phyloP scores from a whole-genome alignment of 2,797 vertebrate species.

The Staurois parvus region DNA sequence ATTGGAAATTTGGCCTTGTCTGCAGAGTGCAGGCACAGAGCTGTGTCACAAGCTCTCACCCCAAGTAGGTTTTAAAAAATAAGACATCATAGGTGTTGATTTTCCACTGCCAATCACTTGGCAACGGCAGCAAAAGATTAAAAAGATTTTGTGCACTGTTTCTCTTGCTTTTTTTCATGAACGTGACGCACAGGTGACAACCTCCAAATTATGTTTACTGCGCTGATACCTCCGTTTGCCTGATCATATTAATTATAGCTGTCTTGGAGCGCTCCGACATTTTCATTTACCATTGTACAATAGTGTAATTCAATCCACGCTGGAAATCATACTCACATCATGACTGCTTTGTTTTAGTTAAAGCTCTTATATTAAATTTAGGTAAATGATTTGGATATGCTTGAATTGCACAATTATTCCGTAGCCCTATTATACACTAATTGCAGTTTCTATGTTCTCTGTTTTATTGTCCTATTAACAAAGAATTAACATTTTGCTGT shows the following conservation, averaged over 20 bases:
- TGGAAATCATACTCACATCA: conserved; percentile 60
- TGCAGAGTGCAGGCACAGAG: no score
- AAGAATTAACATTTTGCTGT: conserved; percentile 71
- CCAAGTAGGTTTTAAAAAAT: no score
- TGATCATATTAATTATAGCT: conserved; percentile 61
- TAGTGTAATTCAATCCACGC: conserved; percentile 61
- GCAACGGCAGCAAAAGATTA: no score
- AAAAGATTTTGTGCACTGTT: no score
- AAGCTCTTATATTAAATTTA: conserved; percentile 64
- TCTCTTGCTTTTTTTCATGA: neutral
- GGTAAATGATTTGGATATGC: conserved; percentile 52
- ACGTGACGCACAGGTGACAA: neutral
- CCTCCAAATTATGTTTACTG: conserved; percentile 65
- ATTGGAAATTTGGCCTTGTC: no score
- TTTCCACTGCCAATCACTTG: no score
- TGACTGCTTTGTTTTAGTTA: conserved; percentile 64
- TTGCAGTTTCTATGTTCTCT: conserved; percentile 60
- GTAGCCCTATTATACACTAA: conserved; percentile 55
- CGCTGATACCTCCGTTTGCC: conserved; percentile 64
- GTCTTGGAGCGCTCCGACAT: conserved; percentile 46
- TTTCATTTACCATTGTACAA: conserved; percentile 28
- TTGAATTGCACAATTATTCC: conserved; percentile 62
- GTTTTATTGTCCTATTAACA: conserved; percentile 66
- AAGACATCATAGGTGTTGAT: no score
- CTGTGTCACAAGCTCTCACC: no score